Percentiles rank a stretch among this genome's conserved stretches.
phyloP scores from a whole-genome alignment of 2,113 vertebrate genomes.

The Grus americana region DNA sequence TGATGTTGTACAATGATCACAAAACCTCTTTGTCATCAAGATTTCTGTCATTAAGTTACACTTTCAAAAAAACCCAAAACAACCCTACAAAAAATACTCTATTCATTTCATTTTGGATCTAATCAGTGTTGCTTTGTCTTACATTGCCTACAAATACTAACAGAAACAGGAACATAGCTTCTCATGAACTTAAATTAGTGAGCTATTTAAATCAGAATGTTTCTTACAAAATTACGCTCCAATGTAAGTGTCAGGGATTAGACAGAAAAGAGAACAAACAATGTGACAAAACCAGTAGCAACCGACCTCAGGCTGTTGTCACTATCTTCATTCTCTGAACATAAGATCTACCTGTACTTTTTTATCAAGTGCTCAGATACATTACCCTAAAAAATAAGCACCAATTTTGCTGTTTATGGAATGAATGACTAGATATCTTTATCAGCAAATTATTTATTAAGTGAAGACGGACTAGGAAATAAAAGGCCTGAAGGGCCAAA shows the following conservation, averaged over 20 bases:
- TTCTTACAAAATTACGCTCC: background rate
- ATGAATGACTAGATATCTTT: background rate
- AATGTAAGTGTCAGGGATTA: background rate
- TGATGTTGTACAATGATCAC: background rate
- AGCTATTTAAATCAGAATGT: background rate
- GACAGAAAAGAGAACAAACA: background rate
- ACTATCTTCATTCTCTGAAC: background rate
- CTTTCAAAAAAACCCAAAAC: background rate
- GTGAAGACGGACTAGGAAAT: background rate
- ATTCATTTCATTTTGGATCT: background rate
- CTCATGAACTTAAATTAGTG: background rate
- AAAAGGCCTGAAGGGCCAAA: background rate
- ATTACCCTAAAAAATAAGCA: background rate
- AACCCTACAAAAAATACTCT: background rate
- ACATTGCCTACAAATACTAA: background rate
- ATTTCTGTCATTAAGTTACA: background rate
- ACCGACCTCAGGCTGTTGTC: background rate
- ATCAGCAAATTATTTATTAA: background rate
- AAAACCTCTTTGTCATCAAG: background rate
- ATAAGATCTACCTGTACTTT: background rate
- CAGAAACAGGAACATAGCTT: background rate
- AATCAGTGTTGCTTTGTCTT: background rate
- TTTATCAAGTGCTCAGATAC: background rate
- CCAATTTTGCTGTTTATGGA: background rate
- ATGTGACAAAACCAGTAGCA: background rate